Percentiles rank a stretch among this genome's conserved stretches.
Evolutionary conservation across 2,888 invertebrate genomes (phyloP).

Genomic region (Dioctria linearis): DNA sequence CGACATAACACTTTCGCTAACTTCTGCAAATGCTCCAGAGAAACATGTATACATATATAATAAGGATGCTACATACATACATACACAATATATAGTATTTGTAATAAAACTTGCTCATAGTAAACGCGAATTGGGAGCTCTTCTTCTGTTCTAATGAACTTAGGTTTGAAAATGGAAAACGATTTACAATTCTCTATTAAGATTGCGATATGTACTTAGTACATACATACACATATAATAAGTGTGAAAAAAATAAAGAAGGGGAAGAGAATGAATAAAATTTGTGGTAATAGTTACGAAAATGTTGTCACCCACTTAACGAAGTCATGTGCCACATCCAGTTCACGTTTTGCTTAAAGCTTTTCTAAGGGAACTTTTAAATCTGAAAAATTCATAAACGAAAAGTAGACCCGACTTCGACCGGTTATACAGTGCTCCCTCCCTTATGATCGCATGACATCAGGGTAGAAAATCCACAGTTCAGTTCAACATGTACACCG

Average conservation of each 20-base stretch:
- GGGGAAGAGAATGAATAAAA: neutral
- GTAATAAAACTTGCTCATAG: neutral
- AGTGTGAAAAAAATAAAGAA: neutral
- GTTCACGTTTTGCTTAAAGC: slow-evolving; percentile 25
- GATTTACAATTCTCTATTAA: slow-evolving; percentile 5
- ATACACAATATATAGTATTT: neutral
- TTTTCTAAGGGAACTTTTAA: slow-evolving; percentile 25
- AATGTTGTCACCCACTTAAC: slow-evolving; percentile 51
- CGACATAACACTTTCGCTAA: neutral
- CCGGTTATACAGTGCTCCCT: neutral
- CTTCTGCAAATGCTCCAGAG: neutral
- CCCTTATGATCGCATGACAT: neutral
- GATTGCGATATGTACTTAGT: neutral
- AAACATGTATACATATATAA: neutral
- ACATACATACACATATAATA: neutral
- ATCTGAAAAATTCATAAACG: slow-evolving; percentile 49
- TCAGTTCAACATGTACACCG: slow-evolving; percentile 49
- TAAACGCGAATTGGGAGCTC: neutral
- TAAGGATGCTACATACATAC: neutral
- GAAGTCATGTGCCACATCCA: slow-evolving; percentile 14
- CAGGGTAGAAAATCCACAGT: slow-evolving; percentile 27
- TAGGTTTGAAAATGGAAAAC: neutral
- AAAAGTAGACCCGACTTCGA: slow-evolving; percentile 5
- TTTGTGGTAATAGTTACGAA: slow-evolving; percentile 30
- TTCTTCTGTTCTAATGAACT: neutral